Percentiles rank a stretch among this genome's conserved stretches.
These are phyloP conservation scores for Channa maculata DNA, from an alignment of 2,113 vertebrate genomes.

Conservation along the genomic window DNA sequence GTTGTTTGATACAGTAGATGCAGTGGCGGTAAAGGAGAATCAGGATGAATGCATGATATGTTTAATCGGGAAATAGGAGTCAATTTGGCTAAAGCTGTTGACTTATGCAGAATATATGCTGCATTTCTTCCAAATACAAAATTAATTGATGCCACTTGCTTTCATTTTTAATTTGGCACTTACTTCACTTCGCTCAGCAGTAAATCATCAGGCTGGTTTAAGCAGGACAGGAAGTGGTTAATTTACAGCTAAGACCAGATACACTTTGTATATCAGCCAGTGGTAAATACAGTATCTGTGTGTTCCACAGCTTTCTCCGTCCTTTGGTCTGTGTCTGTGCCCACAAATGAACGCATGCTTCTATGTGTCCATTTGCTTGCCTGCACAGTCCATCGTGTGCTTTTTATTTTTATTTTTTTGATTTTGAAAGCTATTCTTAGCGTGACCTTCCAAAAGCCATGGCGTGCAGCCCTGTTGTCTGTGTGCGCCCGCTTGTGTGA, in stretches of 20 bases:
- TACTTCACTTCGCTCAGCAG: constrained; percentile 4
- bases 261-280: constrained; percentile 8
- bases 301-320: constrained; percentile 34
- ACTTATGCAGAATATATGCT: constrained; percentile 19
- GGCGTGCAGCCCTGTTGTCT: constrained; percentile 69
- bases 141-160: constrained; percentile 44
- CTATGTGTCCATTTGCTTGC: constrained; percentile 57
- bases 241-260: constrained; percentile 49
- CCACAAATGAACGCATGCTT: constrained; percentile 63
- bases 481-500: constrained; percentile 77
- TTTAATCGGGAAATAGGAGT: constrained; percentile 14
- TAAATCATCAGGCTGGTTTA: constrained; percentile 20
- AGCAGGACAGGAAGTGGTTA: constrained; percentile 20
- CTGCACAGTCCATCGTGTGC: constrained; percentile 54
- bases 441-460: constrained; percentile 77
- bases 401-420: constrained; percentile 42
- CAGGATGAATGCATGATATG: not conserved
- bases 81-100: constrained; percentile 10
- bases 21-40: not conserved
- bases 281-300: constrained; percentile 1
- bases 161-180: constrained; percentile 14
- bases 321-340: constrained; percentile 15
- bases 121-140: constrained; percentile 32
- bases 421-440: constrained; percentile 75
- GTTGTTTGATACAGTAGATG: not conserved